Base-by-base conservation (phyloP, 2,888 invertebrate genomes). In the Drosophila anomalata region DNA sequence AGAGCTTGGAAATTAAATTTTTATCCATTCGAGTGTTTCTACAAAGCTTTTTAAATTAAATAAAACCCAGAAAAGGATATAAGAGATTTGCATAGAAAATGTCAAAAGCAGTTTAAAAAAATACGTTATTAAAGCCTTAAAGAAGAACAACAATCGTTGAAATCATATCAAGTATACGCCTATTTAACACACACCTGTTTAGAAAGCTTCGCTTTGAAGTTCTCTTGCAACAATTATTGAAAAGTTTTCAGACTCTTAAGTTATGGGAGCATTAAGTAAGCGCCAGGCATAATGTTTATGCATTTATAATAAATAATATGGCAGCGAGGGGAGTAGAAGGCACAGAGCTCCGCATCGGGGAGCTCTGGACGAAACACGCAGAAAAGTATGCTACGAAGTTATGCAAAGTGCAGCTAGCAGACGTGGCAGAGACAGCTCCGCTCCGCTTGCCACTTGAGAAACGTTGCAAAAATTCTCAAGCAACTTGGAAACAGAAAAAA, bases 361-460 rank as follows among this genome's bases (percentile, higher is more conserved):
- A 24, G 44, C 29, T 36, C 47, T 22, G 59, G 41, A 57, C 62
- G 68, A 48, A 75, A 41, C 56, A 60, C 65, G 80, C 80, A 60
- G 65, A 70, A 55, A 86, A 83, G 78, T 86, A 83, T 83, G 83
- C 86, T 75, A 79, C 79, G 86, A 88, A 88, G 83, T 82, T 82
- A 86, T 88, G 82, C 87, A 86, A 86, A 83, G 88, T 82, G 88
- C 84, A 72, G 53, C 66, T 69, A 33, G 58, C 33, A 54, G 73
- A 75, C 53, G 62, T 55, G 48, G 66, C 52, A 70, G 42, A 65
- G 86, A 82, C 79, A 78, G 76, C 53, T 53, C 57, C 61, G 73
- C 67, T 69, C 61, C 73, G 69, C 57, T 82, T 82, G 88, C 79
- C 83, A 77, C 86, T 82, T 86, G 79, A 82, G 88, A 82, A 86